Base-by-base conservation (phyloP, 2,888 invertebrate genomes). In the Sphecodes monilicornis region DNA sequence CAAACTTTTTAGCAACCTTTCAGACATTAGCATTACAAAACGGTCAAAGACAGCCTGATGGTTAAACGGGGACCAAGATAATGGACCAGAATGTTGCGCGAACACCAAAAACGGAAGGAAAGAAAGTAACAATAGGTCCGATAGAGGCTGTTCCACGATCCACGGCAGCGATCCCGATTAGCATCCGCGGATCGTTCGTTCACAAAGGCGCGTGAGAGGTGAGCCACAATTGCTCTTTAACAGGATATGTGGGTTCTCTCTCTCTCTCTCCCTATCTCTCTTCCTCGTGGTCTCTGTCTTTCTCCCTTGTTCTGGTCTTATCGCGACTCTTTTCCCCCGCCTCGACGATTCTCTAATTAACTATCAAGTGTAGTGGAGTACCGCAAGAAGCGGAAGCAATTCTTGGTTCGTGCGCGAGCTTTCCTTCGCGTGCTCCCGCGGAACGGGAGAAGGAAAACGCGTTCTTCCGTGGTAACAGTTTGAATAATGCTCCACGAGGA, bases 311-410 rank as follows among this genome's bases (percentile, higher is more conserved):
- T 57, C 57, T 57, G 16, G 39, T 36, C 32, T 66, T 66, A 66
- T 66, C 69, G 69, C 82, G 46, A 75, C 83, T 80, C 80, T 79
- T 83, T 82, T 46, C 83, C 73, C 71, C 69, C 32, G 57, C 57
- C 86, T 86, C 90, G 89, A 88, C 90, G 90, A 92, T 92, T 90
- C 91, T 91, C 91, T 92, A 92, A 92, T 92, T 92, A 92, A 91
- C 89, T 77, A 81, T 89, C 87, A 85, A 84, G 87, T 76, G 86
- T 83, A 85, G 75, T 43, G 66, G 77, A 88, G 91, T 92, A 92
- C 92, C 92, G 92, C 92, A 50, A 50, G 50, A 92, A 92, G 89
- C 92, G 92, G 92, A 92, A 92, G 90, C 88, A 88, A 92, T 91
- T 90, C 89, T 90, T 80, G 87, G 86, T 86, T 82, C 88, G 85